A percentile compares a stretch with the other conserved stretches of the same genome.
phyloP scores from a whole-genome alignment of 2,797 vertebrate species.

The Lepus townsendii region DNA sequence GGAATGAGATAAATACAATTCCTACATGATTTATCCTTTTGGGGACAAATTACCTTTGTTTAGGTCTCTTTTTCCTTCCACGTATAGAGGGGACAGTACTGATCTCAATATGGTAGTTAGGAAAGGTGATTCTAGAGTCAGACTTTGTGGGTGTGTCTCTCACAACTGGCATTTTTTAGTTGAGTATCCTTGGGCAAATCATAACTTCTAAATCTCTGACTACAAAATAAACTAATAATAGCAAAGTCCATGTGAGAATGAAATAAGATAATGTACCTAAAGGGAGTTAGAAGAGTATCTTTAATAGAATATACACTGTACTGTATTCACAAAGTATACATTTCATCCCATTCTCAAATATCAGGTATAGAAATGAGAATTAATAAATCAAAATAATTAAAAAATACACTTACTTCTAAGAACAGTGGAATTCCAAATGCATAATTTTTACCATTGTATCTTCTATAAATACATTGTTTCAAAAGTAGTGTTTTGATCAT shows the following conservation, averaged over 20 bases:
- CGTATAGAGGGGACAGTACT: neutral
- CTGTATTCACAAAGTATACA: neutral
- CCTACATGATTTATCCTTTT: neutral
- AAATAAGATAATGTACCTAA: neutral
- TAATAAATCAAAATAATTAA: slow-evolving; percentile 50
- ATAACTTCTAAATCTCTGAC: neutral
- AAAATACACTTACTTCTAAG: neutral
- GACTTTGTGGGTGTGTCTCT: neutral
- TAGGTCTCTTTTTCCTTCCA: neutral
- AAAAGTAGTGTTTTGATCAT: neutral
- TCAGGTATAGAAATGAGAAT: neutral
- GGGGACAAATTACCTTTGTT: slow-evolving; percentile 26
- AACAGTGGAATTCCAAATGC: neutral
- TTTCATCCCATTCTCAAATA: slow-evolving; percentile 34
- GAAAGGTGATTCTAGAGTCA: neutral
- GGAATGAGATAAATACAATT: neutral
- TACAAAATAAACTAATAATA: slow-evolving; percentile 28
- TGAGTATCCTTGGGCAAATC: neutral
- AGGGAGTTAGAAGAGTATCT: neutral
- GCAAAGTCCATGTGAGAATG: neutral
- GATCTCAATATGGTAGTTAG: neutral
- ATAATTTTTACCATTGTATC: neutral
- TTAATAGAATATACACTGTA: neutral
- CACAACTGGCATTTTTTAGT: neutral
- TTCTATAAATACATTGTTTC: neutral